Percentiles rank a stretch among this genome's conserved stretches.
phyloP scores from a whole-genome alignment of 2,113 vertebrate species.

The Dolichallabes microphthalmus region DNA sequence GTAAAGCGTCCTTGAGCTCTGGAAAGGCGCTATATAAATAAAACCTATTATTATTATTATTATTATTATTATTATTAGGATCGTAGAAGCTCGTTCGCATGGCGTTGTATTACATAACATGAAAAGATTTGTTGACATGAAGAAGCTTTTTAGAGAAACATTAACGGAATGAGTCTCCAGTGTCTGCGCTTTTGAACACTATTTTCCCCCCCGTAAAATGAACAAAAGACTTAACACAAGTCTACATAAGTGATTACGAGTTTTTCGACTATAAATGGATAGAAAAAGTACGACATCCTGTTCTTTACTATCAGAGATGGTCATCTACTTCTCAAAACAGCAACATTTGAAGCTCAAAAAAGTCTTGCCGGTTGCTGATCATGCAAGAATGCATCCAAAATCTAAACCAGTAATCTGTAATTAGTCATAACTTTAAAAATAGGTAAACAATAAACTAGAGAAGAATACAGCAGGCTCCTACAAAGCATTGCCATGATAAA shows the following conservation, averaged over 20 bases:
- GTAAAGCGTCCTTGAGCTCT: no score
- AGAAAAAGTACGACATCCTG: not conserved
- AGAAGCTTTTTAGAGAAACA: not conserved
- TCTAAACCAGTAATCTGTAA: not conserved
- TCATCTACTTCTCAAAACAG: not conserved
- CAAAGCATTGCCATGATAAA: not conserved
- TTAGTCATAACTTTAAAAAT: not conserved
- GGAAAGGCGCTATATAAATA: no score
- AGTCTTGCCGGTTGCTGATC: not conserved
- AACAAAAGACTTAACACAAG: not conserved
- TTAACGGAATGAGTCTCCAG: not conserved
- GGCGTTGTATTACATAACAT: not conserved
- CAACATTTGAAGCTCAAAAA: not conserved
- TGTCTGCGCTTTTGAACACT: not conserved
- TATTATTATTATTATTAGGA: no score
- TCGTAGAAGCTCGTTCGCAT: not conserved
- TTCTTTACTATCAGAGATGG: not conserved
- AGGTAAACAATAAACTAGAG: not conserved
- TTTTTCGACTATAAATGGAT: not conserved
- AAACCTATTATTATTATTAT: no score
- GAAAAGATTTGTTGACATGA: not conserved
- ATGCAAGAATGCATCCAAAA: not conserved
- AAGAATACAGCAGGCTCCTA: not conserved
- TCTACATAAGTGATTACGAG: not conserved
- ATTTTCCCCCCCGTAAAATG: not conserved